Base-by-base conservation (phyloP, 1,140 invertebrate genomes). In the Zaprionus lachaisei region DNA sequence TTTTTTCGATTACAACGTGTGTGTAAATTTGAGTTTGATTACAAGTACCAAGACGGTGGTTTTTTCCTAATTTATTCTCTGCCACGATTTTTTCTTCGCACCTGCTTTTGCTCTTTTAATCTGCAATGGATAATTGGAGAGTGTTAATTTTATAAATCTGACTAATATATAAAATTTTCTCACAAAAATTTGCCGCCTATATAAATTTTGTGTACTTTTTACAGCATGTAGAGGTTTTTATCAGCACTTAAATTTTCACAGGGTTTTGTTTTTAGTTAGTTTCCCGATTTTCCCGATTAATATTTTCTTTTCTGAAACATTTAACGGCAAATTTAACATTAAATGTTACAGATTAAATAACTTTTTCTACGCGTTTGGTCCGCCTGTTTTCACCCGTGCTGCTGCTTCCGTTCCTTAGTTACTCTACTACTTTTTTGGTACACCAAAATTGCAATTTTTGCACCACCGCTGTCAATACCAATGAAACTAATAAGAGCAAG, bases 381-480 rank as follows among this genome's bases (percentile, higher is more conserved):
- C 56, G 63, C 44, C 62, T 72, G 31, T 65, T 47, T 64, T 71
- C 15, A 64, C 44, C 62, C 68, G 66, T 64, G 67, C 58, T 62
- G 49, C 22, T 62, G 49, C 22, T 69, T 37, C 67, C 75, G 63
- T 74, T 57, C 58, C 61, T 61, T 74, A 58, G 72, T 70, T 87
- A 67, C 66, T 82, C 80, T 69, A 80, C 81, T 87, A 68, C 76
- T 92, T 92, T 91, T 91, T 92, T 92, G 79, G 91, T 92, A 92
- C 91, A 92, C 91, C 84, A 92, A 92, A 92, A 92, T 92, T 85
- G 82, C 85, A 92, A 92, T 90, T 92, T 92, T 91, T 81, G 91
- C 91, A 92, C 91, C 91, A 89, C 87, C 86, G 74, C 66, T 70
- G 72, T 63, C 67, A 68, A 69, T 66, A 73, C 61, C 55, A 56